These are phyloP conservation scores for Troides helena DNA, from an alignment of 2,888 invertebrate genomes.

Conservation along the genomic window DNA sequence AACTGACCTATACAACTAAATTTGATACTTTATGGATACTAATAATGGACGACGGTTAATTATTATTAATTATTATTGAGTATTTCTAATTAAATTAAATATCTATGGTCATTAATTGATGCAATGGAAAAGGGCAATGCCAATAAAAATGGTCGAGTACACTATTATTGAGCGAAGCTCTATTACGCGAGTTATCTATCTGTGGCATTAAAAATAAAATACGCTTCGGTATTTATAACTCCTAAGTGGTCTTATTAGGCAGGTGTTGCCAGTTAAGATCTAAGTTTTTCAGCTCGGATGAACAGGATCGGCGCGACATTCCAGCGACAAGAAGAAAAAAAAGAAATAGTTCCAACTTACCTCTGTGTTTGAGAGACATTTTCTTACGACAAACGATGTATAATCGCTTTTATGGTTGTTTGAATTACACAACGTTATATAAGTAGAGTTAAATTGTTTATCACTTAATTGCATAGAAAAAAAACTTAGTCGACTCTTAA, in stretches of 20 bases:
- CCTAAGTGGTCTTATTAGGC: conserved; percentile 26
- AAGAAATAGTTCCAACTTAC: background rate
- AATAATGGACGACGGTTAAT: no score
- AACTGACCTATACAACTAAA: no score
- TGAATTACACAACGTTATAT: no score
- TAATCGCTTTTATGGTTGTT: no score
- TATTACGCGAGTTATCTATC: conserved; percentile 16
- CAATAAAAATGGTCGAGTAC: background rate
- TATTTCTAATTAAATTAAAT: no score
- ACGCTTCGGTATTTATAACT: conserved; percentile 25
- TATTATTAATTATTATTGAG: no score
- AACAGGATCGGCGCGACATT: conserved; percentile 26
- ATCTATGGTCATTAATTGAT: background rate
- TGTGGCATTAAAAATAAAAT: conserved; percentile 27
- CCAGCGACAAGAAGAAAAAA: background rate
- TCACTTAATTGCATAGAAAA: no score
- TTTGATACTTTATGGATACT: no score
- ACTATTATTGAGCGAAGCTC: conserved; percentile 2
- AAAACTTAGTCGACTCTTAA: no score
- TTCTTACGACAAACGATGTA: no score
- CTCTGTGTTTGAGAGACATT: no score
- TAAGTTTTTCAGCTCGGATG: conserved; percentile 14
- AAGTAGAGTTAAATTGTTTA: no score
- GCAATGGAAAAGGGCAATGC: background rate
- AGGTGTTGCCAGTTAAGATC: conserved; percentile 28